Base-by-base conservation (phyloP, 2,113 vertebrate genomes). In the Polypterus senegalus region DNA sequence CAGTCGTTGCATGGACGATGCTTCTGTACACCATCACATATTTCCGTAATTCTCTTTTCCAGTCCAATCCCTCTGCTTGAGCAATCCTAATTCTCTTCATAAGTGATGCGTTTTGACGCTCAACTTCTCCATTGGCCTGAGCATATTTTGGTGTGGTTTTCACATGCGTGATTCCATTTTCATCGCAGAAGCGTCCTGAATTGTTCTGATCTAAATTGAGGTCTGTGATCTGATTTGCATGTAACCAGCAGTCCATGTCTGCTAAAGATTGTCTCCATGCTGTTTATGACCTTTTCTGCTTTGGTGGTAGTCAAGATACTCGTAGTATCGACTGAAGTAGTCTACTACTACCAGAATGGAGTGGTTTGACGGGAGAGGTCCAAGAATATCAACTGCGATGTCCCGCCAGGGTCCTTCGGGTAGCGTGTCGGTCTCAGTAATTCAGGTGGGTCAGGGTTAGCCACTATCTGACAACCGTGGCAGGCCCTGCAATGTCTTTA, bases 241-340 rank as follows among this genome's bases (percentile, higher is more conserved):
- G n/a, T 10, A n/a, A n/a, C n/a, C n/a, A n/a, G 54, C 27, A 11
- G 54, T 4, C 8, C 8, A 55, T 10, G 54, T 55, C 27, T 55
- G 54, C 54, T 10, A 11, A 55, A 55, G 54, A 55, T 11, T 55
- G n/a, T n/a, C n/a, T n/a, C n/a, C n/a, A n/a, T n/a, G n/a, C n/a
- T n/a, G n/a, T n/a, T n/a, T n/a, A 6, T 55, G 54, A 55, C 27
- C 4, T 55, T 55, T 8, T 8, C 8, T 55, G 54, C 54, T 55
- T 8, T 55, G 54, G 27, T 55, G 9, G 7, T 8, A 5, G 54
- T 55, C n/a, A 55, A 55, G 27, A 55, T 55, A 9, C 54, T 11
- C 54, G 27, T 11, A 55, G 8, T 11, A 55, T 11, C 54, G 54
- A 9, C 7, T 9, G 54, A 9, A 55, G 27, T 55, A 55, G n/a